phyloP scores from a whole-genome alignment of 1,140 invertebrate genomes.

The Phymorhynchus buccinoides region DNA sequence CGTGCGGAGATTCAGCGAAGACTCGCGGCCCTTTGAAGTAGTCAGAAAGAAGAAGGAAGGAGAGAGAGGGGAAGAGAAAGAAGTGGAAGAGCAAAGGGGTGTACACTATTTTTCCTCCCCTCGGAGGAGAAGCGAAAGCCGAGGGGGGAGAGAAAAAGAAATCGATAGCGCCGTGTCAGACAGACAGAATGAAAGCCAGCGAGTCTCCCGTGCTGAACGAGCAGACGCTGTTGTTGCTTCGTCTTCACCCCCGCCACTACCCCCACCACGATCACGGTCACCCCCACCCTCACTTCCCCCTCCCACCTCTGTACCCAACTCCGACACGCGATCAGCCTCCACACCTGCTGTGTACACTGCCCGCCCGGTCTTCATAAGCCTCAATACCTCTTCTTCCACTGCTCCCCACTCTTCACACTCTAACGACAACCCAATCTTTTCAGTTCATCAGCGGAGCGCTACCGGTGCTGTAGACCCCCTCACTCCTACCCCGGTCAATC shows the following conservation, averaged over 20 bases:
- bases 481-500: neutral
- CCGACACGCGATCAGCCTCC: neutral
- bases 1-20: neutral
- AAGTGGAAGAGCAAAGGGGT: neutral
- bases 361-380: slow-evolving; percentile 31
- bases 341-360: neutral
- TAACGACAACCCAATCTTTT: neutral
- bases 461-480: neutral
- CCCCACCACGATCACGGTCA: neutral
- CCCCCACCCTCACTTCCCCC: neutral
- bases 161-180: neutral
- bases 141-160: neutral
- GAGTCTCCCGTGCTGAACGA: neutral
- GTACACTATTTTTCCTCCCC: neutral
- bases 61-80: slow-evolving; percentile 1
- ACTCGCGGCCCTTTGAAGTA: neutral
- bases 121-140: neutral
- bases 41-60: neutral
- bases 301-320: neutral
- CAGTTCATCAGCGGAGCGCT: neutral
- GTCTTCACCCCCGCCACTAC: neutral
- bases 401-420: neutral
- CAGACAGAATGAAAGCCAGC: slow-evolving; percentile 6
- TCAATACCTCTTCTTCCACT: neutral
- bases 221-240: neutral